These are phyloP conservation scores for Lamellibrachia columna DNA, from an alignment of 2,888 invertebrate genomes.

Conservation along the genomic window DNA sequence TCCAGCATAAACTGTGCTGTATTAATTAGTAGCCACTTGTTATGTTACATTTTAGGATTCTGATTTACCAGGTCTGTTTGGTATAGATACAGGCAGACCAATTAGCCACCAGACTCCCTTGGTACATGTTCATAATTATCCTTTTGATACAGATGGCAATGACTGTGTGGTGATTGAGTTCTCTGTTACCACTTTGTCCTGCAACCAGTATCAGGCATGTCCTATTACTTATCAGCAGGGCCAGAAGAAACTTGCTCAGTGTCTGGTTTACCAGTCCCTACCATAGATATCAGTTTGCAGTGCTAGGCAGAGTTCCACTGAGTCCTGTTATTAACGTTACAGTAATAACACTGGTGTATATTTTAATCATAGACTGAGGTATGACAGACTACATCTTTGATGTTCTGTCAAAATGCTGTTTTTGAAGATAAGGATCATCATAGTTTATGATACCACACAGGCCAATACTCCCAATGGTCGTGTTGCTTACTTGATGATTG, in stretches of 20 bases:
- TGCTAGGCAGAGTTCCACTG: background rate
- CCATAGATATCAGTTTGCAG: background rate
- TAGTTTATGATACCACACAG: background rate
- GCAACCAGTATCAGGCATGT: slow-evolving; percentile 3
- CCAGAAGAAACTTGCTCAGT: background rate
- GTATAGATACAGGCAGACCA: background rate
- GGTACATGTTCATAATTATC: background rate
- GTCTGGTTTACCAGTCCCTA: background rate
- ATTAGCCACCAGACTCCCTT: background rate
- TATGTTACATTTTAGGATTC: background rate
- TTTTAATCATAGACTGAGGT: background rate
- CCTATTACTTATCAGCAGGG: background rate
- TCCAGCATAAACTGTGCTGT: background rate
- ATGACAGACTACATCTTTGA: background rate
- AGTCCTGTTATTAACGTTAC: background rate
- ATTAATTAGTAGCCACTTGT: background rate
- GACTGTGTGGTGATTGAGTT: background rate
- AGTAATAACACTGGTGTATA: background rate
- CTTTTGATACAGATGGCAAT: slow-evolving; percentile 4
- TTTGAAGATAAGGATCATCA: background rate
- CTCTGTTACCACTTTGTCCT: slow-evolving; percentile 4
- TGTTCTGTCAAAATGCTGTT: background rate
- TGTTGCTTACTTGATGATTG: background rate
- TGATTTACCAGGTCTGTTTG: background rate
- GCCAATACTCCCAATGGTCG: background rate